phyloP scores from a whole-genome alignment of 2,113 vertebrate genomes.

The Gnathonemus echidnorhynchus region DNA sequence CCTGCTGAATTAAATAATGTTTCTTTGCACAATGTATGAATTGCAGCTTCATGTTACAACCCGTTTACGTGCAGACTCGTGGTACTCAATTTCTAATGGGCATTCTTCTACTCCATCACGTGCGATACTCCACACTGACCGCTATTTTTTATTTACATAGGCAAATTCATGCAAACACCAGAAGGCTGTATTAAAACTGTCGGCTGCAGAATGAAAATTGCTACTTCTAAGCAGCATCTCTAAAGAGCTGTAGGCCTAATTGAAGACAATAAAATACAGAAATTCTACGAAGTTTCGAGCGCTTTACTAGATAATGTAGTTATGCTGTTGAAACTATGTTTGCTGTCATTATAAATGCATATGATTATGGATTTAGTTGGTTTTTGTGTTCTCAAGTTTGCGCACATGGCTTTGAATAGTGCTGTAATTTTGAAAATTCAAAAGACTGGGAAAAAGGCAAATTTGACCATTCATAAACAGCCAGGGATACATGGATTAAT shows the following conservation, averaged over 20 bases:
- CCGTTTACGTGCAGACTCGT: not conserved
- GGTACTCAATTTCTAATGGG: not conserved
- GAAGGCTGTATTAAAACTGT: not conserved
- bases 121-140: not conserved
- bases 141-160: not conserved
- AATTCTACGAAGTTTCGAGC: not conserved
- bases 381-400: not conserved
- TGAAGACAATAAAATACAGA: not conserved
- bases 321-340: not conserved
- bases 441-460: not conserved
- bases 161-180: not conserved
- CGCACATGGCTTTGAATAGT: not conserved
- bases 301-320: not conserved
- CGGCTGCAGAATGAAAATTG: not conserved
- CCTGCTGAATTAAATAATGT: too few relatives aligned
- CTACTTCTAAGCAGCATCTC: not conserved
- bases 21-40: not conserved
- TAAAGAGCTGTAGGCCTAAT: not conserved
- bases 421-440: not conserved
- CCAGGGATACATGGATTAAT: not conserved
- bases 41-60: not conserved
- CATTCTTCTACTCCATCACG: not conserved
- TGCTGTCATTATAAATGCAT: not conserved
- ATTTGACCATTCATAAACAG: not conserved
- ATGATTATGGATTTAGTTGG: not conserved